A percentile compares a stretch with the other conserved stretches of the same genome.
Conservation (phyloP, 2,113 vertebrate species). For the Petrocephalus zakoni region DNA sequence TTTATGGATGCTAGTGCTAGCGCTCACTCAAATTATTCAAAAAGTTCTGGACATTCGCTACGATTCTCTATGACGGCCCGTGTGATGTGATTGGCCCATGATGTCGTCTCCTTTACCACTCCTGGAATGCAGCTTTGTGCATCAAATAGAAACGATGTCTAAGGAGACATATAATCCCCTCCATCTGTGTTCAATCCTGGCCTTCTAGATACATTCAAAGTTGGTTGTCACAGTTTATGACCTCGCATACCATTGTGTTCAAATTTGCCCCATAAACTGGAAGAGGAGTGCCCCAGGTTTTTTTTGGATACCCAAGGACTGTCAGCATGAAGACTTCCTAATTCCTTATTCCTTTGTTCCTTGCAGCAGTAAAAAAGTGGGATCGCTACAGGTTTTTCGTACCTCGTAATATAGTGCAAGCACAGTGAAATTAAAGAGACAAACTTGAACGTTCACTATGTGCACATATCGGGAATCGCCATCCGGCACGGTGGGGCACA, state of each 20-base stretch:
- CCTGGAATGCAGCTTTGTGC: not conserved
- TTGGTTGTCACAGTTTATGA: slow-evolving; percentile 1
- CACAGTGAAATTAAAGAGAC: not conserved
- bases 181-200: slow-evolving; percentile 11
- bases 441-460: not conserved
- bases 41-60: not conserved
- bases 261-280: not conserved
- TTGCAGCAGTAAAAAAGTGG: not conserved
- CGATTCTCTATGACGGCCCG: slow-evolving; percentile 25
- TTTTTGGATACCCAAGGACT: not conserved
- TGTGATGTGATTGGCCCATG: slow-evolving; percentile 21
- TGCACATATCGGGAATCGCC: not conserved
- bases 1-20: not conserved
- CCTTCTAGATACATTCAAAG: slow-evolving; percentile 2
- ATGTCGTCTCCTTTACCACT: slow-evolving; percentile 21
- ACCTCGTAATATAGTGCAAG: not conserved
- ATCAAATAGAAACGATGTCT: slow-evolving; percentile 12
- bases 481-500: not conserved
- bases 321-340: not conserved
- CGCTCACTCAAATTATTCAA: slow-evolving; percentile 4
- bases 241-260: not conserved
- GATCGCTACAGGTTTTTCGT: not conserved
- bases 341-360: not conserved
- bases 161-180: not conserved
- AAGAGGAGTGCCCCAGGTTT: not conserved